Evolutionary conservation across 2,888 invertebrate genomes (phyloP), one percentile per base, ranked within the genome.

Genomic region (Elegia similella): DNA sequence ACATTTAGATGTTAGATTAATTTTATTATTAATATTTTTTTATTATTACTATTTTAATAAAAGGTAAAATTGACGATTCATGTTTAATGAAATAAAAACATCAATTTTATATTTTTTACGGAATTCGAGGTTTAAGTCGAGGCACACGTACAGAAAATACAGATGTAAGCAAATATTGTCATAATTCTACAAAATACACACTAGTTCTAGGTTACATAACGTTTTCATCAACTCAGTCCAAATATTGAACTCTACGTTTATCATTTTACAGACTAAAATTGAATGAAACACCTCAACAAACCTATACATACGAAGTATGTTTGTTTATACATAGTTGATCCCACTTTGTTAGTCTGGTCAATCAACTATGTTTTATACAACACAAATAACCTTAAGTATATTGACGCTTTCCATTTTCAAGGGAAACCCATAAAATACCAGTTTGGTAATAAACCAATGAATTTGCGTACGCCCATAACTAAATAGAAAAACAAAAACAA

Each of bases 391-490:
- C 74, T 75, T 61, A 61, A 60, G 59, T 56, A 50, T 75, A 71
- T 77, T 76, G 71, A 72, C 73, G 66, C 73, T 77, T 76, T 76
- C 76, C 73, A 77, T 75, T 75, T 72, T 70, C 69, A 69, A 77
- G 73, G 70, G 61, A 65, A 63, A 59, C 57, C 59, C 58, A 57
- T 52, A 54, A 62, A 62, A 58, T 59, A 61, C 59, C 61, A 62
- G 59, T 62, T 59, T 62, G 62, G 64, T 59, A 63, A 64, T 65
- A 62, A 62, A 62, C 55, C 56, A 52, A 61, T 57, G 57, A 59
- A 52, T 58, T 61, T 52, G 38, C 52, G 17, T 52, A 58, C 56
- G 58, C 50, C 0, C 10, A 23, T 5, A 23, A 7, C 12, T n/a
- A n/a, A n/a, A n/a, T n/a, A n/a, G n/a, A n/a, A n/a, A n/a, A n/a